Base-by-base conservation (phyloP, 2,888 invertebrate species). In the Ormyrus nitidulus region DNA sequence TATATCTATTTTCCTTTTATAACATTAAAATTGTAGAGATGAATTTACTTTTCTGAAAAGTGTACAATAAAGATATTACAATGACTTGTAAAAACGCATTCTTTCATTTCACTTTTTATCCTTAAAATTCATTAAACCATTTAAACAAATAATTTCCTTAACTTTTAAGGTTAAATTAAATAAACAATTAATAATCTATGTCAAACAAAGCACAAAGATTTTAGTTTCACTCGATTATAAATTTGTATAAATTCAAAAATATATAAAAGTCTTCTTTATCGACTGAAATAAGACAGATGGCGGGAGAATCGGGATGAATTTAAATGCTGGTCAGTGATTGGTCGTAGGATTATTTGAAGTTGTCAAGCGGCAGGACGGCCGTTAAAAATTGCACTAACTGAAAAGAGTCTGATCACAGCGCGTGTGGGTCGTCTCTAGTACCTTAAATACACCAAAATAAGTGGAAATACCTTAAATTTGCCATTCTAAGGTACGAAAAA, bases 1-100 rank as follows among this genome's bases (percentile, higher is more conserved):
- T 72, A 79, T 69, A 71, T 68, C 64, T 81, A 72, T 76, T 56
- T 81, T 75, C 49, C 62, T 75, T 72, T 78, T 73, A 68, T 72
- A 81, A 59, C 19, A 58, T 10, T 62, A 8, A 66, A 71, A 79
- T 69, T 79, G 73, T 79, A 77, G 79, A 77, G 64, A 70, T 51
- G 8, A 3, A 70, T 62, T 73, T 73, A 76, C 69, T 56, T 79
- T 79, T 71, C 34, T 81, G 66, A 78, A 81, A 69, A 62, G 46
- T 81, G 74, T 79, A 77, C 70, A 81, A 72, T 81, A 79, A 77
- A 81, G 64, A 79, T 71, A 75, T 70, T 73, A 81, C 64, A 69
- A 68, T 77, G 9, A 70, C 56, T 65, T 71, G 56, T 74, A 79
- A 59, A 58, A 53, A 0, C 5, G 49, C 51, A 11, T 34, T 7